phyloP scores from a whole-genome alignment of 2,888 invertebrate species.

The Thymelicus acteon region DNA sequence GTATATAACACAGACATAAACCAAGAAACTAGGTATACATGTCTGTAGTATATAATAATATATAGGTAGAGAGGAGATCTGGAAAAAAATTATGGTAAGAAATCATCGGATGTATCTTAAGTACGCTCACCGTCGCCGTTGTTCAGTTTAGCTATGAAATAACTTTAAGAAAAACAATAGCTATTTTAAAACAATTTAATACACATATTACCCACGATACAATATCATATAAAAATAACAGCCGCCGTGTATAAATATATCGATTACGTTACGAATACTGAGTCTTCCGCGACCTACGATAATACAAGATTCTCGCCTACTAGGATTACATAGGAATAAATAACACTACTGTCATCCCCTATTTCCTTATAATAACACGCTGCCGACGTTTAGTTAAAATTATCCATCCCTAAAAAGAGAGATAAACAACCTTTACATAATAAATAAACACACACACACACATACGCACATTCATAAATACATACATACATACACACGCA shows the following conservation, averaged over 20 bases:
- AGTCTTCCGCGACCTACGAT: constrained; percentile 22
- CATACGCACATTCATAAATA: too few species aligned
- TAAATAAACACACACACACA: too few species aligned
- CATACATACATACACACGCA: too few species aligned
- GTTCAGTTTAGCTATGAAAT: too few species aligned
- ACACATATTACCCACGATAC: constrained; percentile 38
- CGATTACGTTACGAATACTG: constrained; percentile 41
- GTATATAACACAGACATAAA: too few species aligned
- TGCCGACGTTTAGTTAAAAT: constrained; percentile 20
- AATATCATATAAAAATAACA: constrained; percentile 47
- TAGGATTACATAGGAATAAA: constrained; percentile 22
- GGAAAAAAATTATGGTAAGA: too few species aligned
- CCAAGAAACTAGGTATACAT: too few species aligned
- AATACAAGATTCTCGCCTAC: constrained; percentile 29
- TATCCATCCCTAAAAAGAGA: background rate
- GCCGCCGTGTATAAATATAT: constrained; percentile 43
- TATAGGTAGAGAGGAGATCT: too few species aligned
- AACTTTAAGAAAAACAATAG: background rate
- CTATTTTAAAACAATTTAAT: constrained; percentile 44
- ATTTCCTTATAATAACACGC: constrained; percentile 5
- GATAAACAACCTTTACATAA: too few species aligned
- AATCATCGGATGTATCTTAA: too few species aligned
- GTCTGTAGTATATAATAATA: too few species aligned
- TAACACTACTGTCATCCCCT: background rate
- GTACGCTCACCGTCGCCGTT: too few species aligned